These are phyloP conservation scores for Micromussa lordhowensis DNA, from an alignment of 92 coral and sea anemone species.

Conservation along the genomic window DNA sequence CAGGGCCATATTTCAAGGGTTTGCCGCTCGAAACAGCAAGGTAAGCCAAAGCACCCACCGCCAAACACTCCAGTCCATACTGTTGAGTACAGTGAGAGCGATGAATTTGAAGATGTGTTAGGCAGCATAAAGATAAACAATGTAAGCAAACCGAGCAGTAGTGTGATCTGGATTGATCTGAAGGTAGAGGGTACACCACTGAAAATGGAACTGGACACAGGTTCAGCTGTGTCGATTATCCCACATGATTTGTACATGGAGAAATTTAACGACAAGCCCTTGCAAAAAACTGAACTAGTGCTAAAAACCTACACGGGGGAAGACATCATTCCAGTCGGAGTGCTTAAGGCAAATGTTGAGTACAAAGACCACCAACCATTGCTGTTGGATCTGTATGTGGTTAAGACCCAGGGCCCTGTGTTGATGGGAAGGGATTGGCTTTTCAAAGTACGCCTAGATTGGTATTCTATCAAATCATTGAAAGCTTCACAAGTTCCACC, in stretches of 20 bases:
- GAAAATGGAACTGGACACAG: not conserved
- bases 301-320: conserved; percentile 43
- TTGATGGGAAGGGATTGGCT: conserved; percentile 37
- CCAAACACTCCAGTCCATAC: not conserved
- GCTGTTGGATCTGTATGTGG: not conserved
- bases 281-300: not conserved
- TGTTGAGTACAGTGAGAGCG: not conserved
- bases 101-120: too few relatives aligned
- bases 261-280: too few relatives aligned
- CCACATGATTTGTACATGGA: not conserved
- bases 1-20: too few relatives aligned
- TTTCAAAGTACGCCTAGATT: conserved; percentile 32
- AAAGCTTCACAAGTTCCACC: not conserved
- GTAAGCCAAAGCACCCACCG: not conserved
- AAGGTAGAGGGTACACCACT: not conserved
- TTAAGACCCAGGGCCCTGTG: conserved; percentile 6
- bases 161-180: not conserved
- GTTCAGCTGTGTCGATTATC: not conserved
- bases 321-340: conserved; percentile 33
- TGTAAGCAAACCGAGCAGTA: not conserved
- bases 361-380: conserved; percentile 13
- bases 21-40: not conserved
- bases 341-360: conserved; percentile 29
- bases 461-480: not conserved
- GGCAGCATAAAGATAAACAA: too few relatives aligned